Conservation (phyloP, 2,113 vertebrate species). For the Trinectes maculatus region DNA sequence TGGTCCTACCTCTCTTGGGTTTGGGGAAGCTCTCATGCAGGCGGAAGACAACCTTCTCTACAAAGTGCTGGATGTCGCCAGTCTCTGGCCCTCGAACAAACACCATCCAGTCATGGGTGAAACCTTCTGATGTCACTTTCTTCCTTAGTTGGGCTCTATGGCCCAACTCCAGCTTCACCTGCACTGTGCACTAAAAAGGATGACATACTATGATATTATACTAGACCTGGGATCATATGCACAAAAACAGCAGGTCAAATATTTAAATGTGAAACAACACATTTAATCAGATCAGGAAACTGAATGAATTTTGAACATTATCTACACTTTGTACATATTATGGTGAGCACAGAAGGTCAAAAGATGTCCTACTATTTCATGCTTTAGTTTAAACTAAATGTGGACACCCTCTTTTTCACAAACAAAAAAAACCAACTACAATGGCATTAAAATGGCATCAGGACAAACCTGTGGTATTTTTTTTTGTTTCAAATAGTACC, state of each 20-base stretch:
- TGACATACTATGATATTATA: not conserved
- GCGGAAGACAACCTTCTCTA: constrained; percentile 96
- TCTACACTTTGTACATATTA: not conserved
- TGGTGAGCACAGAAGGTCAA: constrained; percentile 10
- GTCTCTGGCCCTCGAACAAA: constrained; percentile 97
- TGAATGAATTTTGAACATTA: no score
- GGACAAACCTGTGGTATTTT: not conserved
- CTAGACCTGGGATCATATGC: not conserved
- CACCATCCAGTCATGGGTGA: constrained; percentile 99
- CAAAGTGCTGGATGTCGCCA: constrained; percentile 98
- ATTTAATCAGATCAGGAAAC: constrained; percentile 4
- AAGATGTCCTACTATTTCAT: not conserved
- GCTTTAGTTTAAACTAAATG: not conserved
- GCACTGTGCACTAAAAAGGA: constrained; percentile 91
- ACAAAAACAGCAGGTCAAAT: not conserved
- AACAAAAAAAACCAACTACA: not conserved
- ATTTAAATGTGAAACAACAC: not conserved
- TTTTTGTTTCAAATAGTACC: not conserved
- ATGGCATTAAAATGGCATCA: no score
- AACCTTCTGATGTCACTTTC: constrained; percentile 96
- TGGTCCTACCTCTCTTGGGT: constrained; percentile 92
- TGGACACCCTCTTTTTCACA: not conserved
- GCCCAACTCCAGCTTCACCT: constrained; percentile 98
- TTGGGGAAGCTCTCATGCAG: constrained; percentile 99
- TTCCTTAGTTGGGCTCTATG: constrained; percentile 96